Conservation (phyloP, 2,113 vertebrate genomes). For the Drymodes brunneopygia region DNA sequence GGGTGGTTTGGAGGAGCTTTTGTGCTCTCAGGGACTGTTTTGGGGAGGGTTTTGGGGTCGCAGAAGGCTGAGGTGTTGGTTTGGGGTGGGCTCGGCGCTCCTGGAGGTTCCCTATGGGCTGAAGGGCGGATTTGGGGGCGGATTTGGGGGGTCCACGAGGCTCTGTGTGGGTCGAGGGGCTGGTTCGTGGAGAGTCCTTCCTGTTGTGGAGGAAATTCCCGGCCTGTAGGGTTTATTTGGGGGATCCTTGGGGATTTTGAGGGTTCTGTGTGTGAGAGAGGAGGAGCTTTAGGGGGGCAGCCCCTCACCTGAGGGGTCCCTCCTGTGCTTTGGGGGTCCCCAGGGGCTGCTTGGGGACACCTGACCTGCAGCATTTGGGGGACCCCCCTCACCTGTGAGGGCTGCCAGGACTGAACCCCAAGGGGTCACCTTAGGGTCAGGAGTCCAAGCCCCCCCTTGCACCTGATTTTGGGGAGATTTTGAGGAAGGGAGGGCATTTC, state of each 20-base stretch:
- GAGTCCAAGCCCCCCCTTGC: not conserved
- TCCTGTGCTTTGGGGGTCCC: too few species aligned
- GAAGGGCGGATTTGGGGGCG: not conserved
- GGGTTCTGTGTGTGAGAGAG: not conserved
- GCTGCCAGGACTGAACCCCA: not conserved
- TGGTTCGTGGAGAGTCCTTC: not conserved
- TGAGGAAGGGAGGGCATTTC: not conserved
- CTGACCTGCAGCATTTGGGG: not conserved
- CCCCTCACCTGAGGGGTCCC: rapidly evolving
- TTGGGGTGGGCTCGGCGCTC: not conserved
- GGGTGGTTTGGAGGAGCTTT: not conserved
- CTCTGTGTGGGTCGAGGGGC: too few species aligned
- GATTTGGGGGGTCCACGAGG: not conserved
- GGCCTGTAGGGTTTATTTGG: not conserved
- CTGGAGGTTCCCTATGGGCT: too few species aligned
- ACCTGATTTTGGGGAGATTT: too few species aligned
- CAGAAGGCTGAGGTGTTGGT: not conserved
- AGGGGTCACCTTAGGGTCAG: not conserved
- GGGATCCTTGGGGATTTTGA: rapidly evolving
- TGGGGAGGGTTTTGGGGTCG: not conserved
- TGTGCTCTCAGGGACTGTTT: not conserved
- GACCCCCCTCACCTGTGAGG: not conserved
- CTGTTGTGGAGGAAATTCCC: not conserved
- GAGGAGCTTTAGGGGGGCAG: not conserved
- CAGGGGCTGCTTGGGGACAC: not conserved